Evolutionary conservation across 2,797 vertebrate genomes (phyloP), one percentile per base, ranked within the genome.

Genomic region (Bucorvus abyssinicus): DNA sequence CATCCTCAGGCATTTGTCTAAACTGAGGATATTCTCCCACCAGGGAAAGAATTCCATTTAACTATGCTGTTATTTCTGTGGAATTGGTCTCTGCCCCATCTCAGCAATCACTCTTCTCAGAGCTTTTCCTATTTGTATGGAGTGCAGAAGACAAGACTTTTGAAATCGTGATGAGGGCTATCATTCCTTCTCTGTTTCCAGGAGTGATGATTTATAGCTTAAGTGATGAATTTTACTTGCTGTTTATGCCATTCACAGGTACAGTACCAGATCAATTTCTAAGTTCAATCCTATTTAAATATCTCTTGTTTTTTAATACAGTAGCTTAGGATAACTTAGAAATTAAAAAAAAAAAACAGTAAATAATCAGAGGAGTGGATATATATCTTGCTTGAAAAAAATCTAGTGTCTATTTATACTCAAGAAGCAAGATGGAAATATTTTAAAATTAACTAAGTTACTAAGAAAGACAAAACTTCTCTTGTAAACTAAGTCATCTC

Each of bases 1-100:
- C 57, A 71, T 65, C 92, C 92, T 91, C 92, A 64, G 81, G 90
- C 70, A 82, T 92, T 73, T 89, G 24, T 38, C 56, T 69, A 65
- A 91, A 90, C 59, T 53, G 82, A 57, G 49, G 44, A 69, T 13
- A 56, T 34, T 34, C 74, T 82, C 67, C 89, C 84, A 89, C 12
- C 17, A 84, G 10, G 24, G 44, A 94, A 87, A 84, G 30, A 69
- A 67, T 52, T 93, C 76, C 34, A 61, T 94, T 63, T 24, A 65
- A 91, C 59, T 30, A 7, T 2, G n/a, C 16, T 75, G 59, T 32
- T 63, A 61, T 34, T 95, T 53, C 67, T 32, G 42, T 26, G 49
- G 68, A 91, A 88, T 17, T 70, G 23, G 45, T 73, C 45, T 38
- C 80, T 93, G 60, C 52, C 85, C 34, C 34, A 34, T 21, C 69